Base-by-base conservation (phyloP, 1,140 invertebrate genomes). In the Monomorium pharaonis region DNA sequence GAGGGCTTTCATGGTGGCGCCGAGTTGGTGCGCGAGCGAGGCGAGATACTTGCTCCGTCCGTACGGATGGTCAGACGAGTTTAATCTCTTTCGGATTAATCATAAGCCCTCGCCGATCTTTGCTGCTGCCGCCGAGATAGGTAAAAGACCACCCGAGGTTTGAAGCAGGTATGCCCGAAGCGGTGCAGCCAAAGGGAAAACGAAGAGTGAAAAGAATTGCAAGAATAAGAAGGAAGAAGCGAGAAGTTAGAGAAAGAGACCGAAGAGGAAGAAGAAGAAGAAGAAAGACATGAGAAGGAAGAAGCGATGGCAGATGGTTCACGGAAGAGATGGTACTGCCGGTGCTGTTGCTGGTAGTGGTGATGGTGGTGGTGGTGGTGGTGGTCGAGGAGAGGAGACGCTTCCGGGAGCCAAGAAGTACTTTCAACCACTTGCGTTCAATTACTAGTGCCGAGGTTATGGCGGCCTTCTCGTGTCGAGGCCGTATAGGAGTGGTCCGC, bases 391-490 rank as follows among this genome's bases (percentile, higher is more conserved):
- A 85, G 76, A 86, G 69, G 84, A 90, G 89, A 89, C 85, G 88
- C 80, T 93, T 92, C 89, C 89, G 84, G 91, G 90, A 92, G 88
- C 88, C 88, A 89, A 91, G 89, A 92, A 93, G 92, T 92, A 92
- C 92, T 92, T 92, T 93, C 91, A 92, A 93, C 92, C 92, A 93
- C 92, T 93, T 93, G 91, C 92, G 91, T 92, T 92, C 92, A 92
- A 92, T 93, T 92, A 93, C 92, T 91, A 92, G 87, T 90, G 87
- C 84, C 91, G 92, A 92, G 92, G 91, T 92, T 92, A 93, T 92
- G 86, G 87, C 72, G 85, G 88, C 88, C 85, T 91, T 91, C 92
- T 89, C 84, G 75, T 91, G 90, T 92, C 84, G 91, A 92, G 88
- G 90, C 89, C 91, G 85, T 92, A 58, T 47, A 92, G 84, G 90